Evolutionary conservation across 2,888 invertebrate genomes (phyloP), one percentile per base, ranked within the genome.

Genomic region (Conistra vaccinii): DNA sequence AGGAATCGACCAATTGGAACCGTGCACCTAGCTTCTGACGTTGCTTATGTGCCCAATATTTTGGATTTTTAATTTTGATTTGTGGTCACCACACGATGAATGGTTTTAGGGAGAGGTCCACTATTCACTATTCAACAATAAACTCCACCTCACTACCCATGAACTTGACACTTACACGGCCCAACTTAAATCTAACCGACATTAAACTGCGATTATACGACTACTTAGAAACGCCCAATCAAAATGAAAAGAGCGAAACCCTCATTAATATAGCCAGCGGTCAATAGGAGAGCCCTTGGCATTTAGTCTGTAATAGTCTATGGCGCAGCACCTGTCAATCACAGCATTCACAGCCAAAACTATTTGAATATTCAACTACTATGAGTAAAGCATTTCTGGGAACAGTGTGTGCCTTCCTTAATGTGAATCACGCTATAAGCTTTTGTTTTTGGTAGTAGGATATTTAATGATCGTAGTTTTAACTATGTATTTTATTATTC

Each of bases 211-310:
- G 3, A 69, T 58, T 26, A 39, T 32, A 20, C 26, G 7, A 20
- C 53, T 60, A 61, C 69, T 77, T 66, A 58, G 57, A 60, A 35
- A 51, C 63, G 23, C 53, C 71, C 75, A 78, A 86, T 88, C 70
- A 78, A 82, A 67, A 48, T 83, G 80, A 78, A 80, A 67, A 66
- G 76, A 76, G 73, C 68, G 63, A 65, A 61, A 55, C 20, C 63
- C 69, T 88, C 80, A 82, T 88, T 87, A 87, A 85, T 84, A 84
- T 88, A 72, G 48, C 61, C 39, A 57, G 74, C 80, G 88, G 87
- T 83, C 88, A 87, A 85, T 77, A 74, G 58, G 10, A 68, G 58
- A 78, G 88, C 77, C 89, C 89, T 89, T 89, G 89, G 88, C 88
- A 88, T 89, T 88, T 88, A 67, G 70, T 67, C 35, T 23, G 65